Evolutionary conservation across 2,113 vertebrate genomes (phyloP).

Genomic region (Phalacrocorax brasilianus): DNA sequence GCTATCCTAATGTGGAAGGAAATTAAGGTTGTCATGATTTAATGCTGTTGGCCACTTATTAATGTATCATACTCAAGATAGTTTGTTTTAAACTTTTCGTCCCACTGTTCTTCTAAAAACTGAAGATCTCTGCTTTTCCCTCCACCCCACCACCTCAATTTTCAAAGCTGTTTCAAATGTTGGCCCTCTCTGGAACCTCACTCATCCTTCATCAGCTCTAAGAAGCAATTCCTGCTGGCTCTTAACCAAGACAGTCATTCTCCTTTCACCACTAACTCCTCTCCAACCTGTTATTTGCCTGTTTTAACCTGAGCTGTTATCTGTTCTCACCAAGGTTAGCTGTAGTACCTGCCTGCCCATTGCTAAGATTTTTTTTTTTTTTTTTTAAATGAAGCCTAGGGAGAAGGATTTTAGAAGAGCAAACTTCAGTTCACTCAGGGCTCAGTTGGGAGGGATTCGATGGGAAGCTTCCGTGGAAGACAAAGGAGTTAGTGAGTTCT

Average conservation of each 20-base stretch:
- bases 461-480: no score
- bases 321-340: background rate
- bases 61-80: background rate
- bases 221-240: background rate
- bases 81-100: background rate
- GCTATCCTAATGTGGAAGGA: background rate
- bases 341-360: background rate
- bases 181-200: background rate
- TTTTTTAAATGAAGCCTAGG: background rate
- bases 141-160: background rate
- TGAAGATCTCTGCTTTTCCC: background rate
- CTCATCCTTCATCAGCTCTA: background rate
- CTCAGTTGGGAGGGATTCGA: no score
- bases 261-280: background rate
- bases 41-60: background rate
- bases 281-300: background rate
- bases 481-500: no score
- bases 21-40: background rate
- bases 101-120: background rate
- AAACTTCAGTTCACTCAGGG: no score
- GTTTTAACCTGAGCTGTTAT: background rate
- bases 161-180: background rate
- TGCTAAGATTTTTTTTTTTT: no score
- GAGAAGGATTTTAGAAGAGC: no score
- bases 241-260: background rate